phyloP scores from a whole-genome alignment of 1,140 invertebrate species.

The Leguminivora glycinivorella region DNA sequence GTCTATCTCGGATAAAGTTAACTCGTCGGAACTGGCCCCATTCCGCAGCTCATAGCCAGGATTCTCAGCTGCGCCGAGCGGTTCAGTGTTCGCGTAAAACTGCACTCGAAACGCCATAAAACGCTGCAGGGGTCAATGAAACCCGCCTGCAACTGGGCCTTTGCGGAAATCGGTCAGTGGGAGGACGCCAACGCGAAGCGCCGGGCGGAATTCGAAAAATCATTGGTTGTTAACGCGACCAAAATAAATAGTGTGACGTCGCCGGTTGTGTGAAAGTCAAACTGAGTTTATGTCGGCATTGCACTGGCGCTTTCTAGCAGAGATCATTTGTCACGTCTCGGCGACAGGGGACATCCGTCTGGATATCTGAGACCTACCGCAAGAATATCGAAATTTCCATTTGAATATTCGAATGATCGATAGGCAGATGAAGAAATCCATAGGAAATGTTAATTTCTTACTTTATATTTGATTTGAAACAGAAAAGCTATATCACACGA shows the following conservation, averaged over 20 bases:
- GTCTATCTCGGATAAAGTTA: slow-evolving; percentile 5
- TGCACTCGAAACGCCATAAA: slow-evolving; percentile 52
- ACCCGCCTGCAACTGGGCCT: slow-evolving; percentile 37
- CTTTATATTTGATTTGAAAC: too few relatives aligned
- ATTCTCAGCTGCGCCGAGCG: slow-evolving; percentile 18
- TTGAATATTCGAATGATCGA: too few relatives aligned
- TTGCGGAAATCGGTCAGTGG: slow-evolving; percentile 34
- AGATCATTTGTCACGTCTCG: slow-evolving; percentile 1
- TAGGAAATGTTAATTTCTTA: too few relatives aligned
- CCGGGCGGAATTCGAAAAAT: slow-evolving; percentile 2
- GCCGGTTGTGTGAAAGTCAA: slow-evolving; percentile 12
- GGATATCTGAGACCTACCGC: too few relatives aligned
- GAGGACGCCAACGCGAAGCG: slow-evolving; percentile 28
- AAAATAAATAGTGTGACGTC: slow-evolving; percentile 35
- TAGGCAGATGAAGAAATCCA: too few relatives aligned
- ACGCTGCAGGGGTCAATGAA: slow-evolving; percentile 49
- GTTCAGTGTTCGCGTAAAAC: slow-evolving; percentile 34
- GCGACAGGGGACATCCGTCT: neutral
- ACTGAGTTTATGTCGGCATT: neutral
- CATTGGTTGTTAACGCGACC: slow-evolving; percentile 30
- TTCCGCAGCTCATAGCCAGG: neutral
- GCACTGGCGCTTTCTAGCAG: slow-evolving; percentile 11
- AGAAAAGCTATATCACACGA: neutral
- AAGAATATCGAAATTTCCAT: too few relatives aligned
- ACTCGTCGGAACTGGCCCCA: neutral